These are phyloP conservation scores for Phymorhynchus buccinoides DNA, from an alignment of 1,140 invertebrate species.

Conservation along the genomic window DNA sequence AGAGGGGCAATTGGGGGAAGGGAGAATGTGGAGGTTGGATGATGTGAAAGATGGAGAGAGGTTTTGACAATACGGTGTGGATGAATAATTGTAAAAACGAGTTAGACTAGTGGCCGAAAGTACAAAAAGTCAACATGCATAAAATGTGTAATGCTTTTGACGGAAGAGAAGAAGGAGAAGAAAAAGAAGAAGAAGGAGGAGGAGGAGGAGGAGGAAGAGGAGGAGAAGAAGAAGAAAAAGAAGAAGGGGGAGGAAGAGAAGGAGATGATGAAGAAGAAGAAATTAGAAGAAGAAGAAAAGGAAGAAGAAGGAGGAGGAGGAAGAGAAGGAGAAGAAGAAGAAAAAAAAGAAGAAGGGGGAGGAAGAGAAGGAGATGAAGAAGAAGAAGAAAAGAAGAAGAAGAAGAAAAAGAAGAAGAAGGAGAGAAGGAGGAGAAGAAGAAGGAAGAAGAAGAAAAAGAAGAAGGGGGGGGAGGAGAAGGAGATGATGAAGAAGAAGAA, in stretches of 20 bases:
- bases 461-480: not conserved
- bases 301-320: not conserved
- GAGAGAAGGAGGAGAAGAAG: not conserved
- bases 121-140: too few relatives aligned
- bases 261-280: not conserved
- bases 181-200: not conserved
- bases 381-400: not conserved
- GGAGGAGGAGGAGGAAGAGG: not conserved
- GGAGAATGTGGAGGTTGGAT: too few relatives aligned
- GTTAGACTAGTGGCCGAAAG: too few relatives aligned
- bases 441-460: not conserved
- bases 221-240: not conserved
- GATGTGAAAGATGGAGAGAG: too few relatives aligned
- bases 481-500: not conserved
- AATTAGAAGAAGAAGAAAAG: not conserved
- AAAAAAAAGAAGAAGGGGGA: not conserved
- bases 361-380: not conserved
- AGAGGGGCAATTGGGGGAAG: too few relatives aligned
- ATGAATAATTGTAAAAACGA: too few relatives aligned
- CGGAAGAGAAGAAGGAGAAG: not conserved
- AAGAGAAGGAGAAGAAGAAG: not conserved
- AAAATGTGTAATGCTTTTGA: too few relatives aligned
- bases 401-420: not conserved
- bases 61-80: too few relatives aligned
- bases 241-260: not conserved